A percentile compares a stretch with the other conserved stretches of the same genome.
Evolutionary conservation across 1,140 invertebrate species (phyloP).

Genomic region (Cephus cinctus): DNA sequence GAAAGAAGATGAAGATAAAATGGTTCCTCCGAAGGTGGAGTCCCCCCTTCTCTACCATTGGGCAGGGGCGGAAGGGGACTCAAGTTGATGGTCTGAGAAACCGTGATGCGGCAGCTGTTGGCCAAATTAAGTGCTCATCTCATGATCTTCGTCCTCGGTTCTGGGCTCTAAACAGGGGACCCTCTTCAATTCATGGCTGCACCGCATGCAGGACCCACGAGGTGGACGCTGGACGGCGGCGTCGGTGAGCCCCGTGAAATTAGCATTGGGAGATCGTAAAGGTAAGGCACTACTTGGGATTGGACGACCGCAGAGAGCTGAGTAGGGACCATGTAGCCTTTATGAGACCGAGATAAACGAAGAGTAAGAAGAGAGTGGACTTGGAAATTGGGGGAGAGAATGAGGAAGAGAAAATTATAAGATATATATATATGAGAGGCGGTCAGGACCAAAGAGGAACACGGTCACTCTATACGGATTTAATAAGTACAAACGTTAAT

Average conservation of each 20-base stretch:
- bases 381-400: constrained; percentile 12
- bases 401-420: constrained; percentile 9
- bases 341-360: constrained; percentile 9
- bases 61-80: constrained; percentile 26
- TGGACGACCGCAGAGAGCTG: constrained; percentile 23
- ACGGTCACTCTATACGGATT: constrained; percentile 34
- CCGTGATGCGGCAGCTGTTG: constrained; percentile 53
- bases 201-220: neutral
- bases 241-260: constrained; percentile 46
- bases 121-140: constrained; percentile 59
- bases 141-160: constrained; percentile 48
- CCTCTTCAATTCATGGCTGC: neutral
- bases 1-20: too few relatives aligned
- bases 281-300: constrained; percentile 29
- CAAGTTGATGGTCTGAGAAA: constrained; percentile 19
- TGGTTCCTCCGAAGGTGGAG: too few relatives aligned
- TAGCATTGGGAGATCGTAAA: constrained; percentile 53
- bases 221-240: constrained; percentile 13
- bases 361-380: constrained; percentile 1
- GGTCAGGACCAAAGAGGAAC: constrained; percentile 11
- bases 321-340: constrained; percentile 3
- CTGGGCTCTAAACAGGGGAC: neutral
- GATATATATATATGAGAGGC: constrained; percentile 16
- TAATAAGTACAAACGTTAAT: constrained; percentile 45
- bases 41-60: too few relatives aligned